phyloP scores from a whole-genome alignment of 2,888 invertebrate species.

The Xestia c-nigrum region DNA sequence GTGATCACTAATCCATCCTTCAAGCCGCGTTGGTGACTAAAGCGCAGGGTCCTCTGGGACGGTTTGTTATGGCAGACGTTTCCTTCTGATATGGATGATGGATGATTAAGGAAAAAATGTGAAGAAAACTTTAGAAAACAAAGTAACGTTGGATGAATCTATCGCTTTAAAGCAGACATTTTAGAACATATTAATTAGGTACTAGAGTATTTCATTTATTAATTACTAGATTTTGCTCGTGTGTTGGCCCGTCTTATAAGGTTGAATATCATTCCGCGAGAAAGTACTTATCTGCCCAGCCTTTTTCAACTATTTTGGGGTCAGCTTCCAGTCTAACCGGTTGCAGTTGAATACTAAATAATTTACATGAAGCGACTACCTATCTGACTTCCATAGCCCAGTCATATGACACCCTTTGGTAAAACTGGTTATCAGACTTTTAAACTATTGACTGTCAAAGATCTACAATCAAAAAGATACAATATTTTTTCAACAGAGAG shows the following conservation, averaged over 20 bases:
- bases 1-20: constrained; percentile 36
- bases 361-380: no score
- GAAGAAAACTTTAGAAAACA: constrained; percentile 10
- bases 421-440: no score
- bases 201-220: background rate
- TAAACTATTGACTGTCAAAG: no score
- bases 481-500: background rate
- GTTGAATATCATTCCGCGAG: background rate
- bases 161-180: background rate
- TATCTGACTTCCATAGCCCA: no score
- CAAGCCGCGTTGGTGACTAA: constrained; percentile 32
- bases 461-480: background rate
- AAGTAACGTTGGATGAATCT: background rate
- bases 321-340: background rate
- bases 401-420: no score
- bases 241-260: background rate
- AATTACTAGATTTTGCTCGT: background rate
- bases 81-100: constrained; percentile 57
- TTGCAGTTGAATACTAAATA: no score
- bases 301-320: background rate
- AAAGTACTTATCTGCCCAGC: background rate
- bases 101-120: constrained; percentile 51
- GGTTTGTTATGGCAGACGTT: constrained; percentile 50
- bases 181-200: background rate
- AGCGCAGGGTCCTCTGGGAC: constrained; percentile 26